Evolutionary conservation across 2,888 invertebrate species (phyloP).

Genomic region (Amphimallon solstitiale): DNA sequence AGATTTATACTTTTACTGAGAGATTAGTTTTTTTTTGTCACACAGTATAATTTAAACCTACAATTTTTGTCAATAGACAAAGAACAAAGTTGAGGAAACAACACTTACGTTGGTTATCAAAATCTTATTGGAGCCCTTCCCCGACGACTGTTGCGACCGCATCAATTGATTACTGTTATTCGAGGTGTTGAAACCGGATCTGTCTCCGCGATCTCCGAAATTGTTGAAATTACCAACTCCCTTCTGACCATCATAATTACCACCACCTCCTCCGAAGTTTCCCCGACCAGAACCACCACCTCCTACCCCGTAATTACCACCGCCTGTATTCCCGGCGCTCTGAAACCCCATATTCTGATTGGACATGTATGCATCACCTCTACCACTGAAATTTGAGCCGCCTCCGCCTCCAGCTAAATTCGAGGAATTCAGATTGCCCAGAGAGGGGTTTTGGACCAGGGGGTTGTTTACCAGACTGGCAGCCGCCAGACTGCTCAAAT

Average conservation of each 20-base stretch:
- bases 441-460: constrained; percentile 53
- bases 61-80: background rate
- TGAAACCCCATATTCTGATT: constrained; percentile 32
- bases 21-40: too few relatives aligned
- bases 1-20: too few relatives aligned
- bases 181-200: constrained; percentile 15
- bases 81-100: constrained; percentile 8
- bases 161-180: constrained; percentile 22
- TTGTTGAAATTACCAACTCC: constrained; percentile 14
- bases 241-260: constrained; percentile 32
- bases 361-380: constrained; percentile 32
- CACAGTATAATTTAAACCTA: too few relatives aligned
- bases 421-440: constrained; percentile 59
- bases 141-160: constrained; percentile 30
- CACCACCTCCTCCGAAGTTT: constrained; percentile 44
- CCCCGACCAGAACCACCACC: constrained; percentile 22
- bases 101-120: constrained; percentile 59
- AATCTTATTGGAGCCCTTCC: constrained; percentile 53
- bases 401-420: constrained; percentile 59
- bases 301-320: constrained; percentile 59
- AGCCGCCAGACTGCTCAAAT: constrained; percentile 55
- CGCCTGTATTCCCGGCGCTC: constrained; percentile 47
- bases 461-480: constrained; percentile 56
- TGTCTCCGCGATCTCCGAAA: constrained; percentile 30
- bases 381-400: constrained; percentile 45